Conservation (phyloP, 2,113 vertebrate genomes). For the Pedetes capensis region DNA sequence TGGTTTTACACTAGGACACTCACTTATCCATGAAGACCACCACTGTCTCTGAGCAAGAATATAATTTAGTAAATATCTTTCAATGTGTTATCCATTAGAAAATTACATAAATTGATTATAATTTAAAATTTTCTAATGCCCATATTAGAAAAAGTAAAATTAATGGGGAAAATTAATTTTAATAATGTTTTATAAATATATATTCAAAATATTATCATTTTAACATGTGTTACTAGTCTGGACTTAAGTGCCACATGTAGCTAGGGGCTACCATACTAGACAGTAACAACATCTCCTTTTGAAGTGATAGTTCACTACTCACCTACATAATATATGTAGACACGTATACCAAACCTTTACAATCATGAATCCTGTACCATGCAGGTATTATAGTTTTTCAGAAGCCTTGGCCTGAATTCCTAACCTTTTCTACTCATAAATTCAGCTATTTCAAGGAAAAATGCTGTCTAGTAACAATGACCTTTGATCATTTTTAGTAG, state of each 20-base stretch:
- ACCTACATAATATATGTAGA: not conserved
- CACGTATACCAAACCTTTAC: not conserved
- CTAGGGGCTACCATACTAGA: rapidly evolving
- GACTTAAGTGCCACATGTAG: not conserved
- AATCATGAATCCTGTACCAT: not conserved
- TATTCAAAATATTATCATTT: not conserved
- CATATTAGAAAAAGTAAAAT: not conserved
- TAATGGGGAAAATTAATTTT: not conserved
- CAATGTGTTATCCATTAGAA: not conserved
- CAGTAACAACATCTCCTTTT: rapidly evolving
- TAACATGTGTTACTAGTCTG: not conserved
- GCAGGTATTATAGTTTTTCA: not conserved
- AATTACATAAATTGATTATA: not conserved
- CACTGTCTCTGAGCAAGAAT: not conserved
- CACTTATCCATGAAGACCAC: not conserved
- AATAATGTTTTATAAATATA: not conserved
- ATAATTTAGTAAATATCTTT: not conserved
- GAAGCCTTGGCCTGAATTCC: not conserved
- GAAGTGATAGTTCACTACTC: not conserved
- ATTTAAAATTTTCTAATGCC: not conserved
- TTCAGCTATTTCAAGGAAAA: not conserved
- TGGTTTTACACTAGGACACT: not conserved
- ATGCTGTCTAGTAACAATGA: not conserved
- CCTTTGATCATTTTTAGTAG: no score
- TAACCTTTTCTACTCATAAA: not conserved